Evolutionary conservation across 2,113 vertebrate species (phyloP).

Genomic region (Rhinolophus sinicus): DNA sequence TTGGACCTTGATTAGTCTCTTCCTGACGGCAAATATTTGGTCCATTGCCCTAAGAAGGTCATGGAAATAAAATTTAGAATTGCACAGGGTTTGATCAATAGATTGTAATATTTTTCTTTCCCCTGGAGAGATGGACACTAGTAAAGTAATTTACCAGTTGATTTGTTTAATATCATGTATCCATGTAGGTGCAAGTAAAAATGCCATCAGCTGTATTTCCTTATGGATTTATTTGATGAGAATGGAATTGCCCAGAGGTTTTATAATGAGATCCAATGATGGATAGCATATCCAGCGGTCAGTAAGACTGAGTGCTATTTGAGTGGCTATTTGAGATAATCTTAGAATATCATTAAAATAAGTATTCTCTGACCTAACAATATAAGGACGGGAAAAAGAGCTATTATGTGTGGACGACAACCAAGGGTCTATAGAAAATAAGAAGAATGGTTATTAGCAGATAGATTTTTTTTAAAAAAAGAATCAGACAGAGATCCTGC

Average conservation of each 20-base stretch:
- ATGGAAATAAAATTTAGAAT: conserved; percentile 15
- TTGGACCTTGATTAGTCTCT: not conserved
- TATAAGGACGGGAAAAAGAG: not conserved
- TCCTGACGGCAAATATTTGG: not conserved
- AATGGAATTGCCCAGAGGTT: not conserved
- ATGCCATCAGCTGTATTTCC: not conserved
- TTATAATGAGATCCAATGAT: not conserved
- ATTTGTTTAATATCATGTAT: not conserved
- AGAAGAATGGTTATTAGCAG: not conserved
- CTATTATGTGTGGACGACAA: not conserved
- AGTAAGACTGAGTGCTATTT: not conserved
- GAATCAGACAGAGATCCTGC: not conserved
- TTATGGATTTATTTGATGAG: not conserved
- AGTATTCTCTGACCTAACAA: not conserved
- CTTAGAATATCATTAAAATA: not conserved
- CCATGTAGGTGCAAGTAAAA: not conserved
- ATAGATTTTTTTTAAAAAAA: not conserved
- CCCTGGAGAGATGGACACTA: not conserved
- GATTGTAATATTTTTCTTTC: not conserved
- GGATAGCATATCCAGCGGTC: not conserved
- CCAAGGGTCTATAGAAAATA: not conserved
- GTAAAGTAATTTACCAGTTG: not conserved
- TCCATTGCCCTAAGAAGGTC: not conserved
- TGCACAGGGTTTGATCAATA: not conserved
- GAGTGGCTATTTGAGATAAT: not conserved